Evolutionary conservation across 2,797 vertebrate species (phyloP).

Genomic region (Rhincodon typus): DNA sequence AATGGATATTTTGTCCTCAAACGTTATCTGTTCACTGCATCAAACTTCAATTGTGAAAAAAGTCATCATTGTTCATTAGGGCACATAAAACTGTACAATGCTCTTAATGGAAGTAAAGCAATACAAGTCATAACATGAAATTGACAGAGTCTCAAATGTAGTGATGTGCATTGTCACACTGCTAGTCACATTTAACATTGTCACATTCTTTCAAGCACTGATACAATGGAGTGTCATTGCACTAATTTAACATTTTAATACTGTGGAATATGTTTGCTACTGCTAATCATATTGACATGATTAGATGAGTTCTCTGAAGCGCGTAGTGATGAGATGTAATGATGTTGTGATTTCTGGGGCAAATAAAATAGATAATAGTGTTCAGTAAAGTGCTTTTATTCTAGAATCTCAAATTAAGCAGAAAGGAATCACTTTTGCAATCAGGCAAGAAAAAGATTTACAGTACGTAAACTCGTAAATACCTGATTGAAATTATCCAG

Average conservation of each 20-base stretch:
- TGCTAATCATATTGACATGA: not conserved
- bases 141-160: not conserved
- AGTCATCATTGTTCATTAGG: not conserved
- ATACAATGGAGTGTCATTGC: not conserved
- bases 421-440: not conserved
- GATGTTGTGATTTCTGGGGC: not conserved
- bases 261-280: not conserved
- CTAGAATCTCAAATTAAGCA: not conserved
- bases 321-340: not conserved
- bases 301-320: not conserved
- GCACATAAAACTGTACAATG: not conserved
- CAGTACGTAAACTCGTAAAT: not conserved
- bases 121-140: not conserved
- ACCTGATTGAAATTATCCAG: constrained; percentile 95
- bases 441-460: not conserved
- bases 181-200: too few species aligned
- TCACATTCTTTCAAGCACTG: not conserved
- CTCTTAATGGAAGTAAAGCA: not conserved
- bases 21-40: not conserved
- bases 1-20: not conserved
- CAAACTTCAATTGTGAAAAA: not conserved
- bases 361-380: not conserved
- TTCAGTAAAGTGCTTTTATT: not conserved
- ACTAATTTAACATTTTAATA: too few species aligned
- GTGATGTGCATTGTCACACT: not conserved